Base-by-base conservation (phyloP, 1,140 invertebrate genomes). In the Drosophila chauvacae region DNA sequence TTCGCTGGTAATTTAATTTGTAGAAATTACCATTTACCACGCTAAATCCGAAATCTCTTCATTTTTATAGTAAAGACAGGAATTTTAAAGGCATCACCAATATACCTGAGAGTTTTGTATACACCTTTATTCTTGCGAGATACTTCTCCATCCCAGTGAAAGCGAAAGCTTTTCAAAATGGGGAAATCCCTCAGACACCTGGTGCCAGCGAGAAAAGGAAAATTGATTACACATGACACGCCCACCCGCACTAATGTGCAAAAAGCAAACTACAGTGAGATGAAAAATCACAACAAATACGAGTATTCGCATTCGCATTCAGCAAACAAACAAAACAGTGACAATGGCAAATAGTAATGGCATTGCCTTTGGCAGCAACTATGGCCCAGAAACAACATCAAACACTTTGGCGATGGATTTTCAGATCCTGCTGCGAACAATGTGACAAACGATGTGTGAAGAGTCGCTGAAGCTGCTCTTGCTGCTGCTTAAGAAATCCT, bases 361-460 rank as follows among this genome's bases (percentile, higher is more conserved):
- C 74, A 84, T 90, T 83, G 80, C 75, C 80, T 77, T 71, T 65
- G 53, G 76, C 48, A 77, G 50, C 69, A 80, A 56, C 61, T 69
- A 51, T 37, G 45, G 50, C 44, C 42, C 33, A 72, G 59, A 51
- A 78, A 62, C 55, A 59, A 73, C 69, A 74, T 60, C 64, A 77
- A 90, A 59, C 76, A 68, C 76, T 80, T 11, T 10, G 53, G 58
- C 26, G 37, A 68, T 60, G 62, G 50, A 51, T 66, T 60, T 35
- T 60, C 13, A 59, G 59, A 39, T 45, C 45, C 51, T 56, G 55
- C 48, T 28, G 70, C 65, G 70, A 90, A 90, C 81, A 88, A 88
- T 90, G 85, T 90, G 85, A 88, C 85, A 88, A 88, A 88, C 85
- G 85, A 88, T 88, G 85, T 88, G 85, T 90, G 85, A 88, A 88